A percentile compares a stretch with the other conserved stretches of the same genome.
phyloP scores from a whole-genome alignment of 1,140 invertebrate genomes.

The Pomacea maculata region DNA sequence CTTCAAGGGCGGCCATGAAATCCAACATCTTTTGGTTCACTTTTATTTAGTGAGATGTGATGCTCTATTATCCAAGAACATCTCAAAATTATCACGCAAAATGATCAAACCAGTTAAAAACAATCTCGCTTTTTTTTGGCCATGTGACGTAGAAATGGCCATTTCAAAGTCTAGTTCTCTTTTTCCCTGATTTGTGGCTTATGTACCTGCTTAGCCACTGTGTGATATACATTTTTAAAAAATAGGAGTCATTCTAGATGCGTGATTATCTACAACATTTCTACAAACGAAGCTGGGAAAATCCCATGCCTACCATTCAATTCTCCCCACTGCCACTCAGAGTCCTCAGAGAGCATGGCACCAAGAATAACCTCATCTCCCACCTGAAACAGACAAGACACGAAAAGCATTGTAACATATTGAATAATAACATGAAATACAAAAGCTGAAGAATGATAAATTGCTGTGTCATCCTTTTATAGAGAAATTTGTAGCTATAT shows the following conservation, averaged over 20 bases:
- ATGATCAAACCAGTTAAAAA: no score
- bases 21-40: no score
- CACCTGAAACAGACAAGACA: conserved; percentile 62
- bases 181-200: no score
- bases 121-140: no score
- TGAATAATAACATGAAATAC: background rate
- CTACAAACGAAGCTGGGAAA: conserved; percentile 83
- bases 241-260: background rate
- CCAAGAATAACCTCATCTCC: conserved; percentile 78
- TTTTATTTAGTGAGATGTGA: no score
- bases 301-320: conserved; percentile 75
- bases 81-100: no score
- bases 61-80: no score
- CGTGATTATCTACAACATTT: conserved; percentile 12
- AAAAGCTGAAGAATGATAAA: background rate
- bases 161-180: no score
- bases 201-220: no score
- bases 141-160: no score
- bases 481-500: background rate
- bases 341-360: conserved; percentile 73
- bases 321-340: conserved; percentile 84
- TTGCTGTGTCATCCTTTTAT: background rate
- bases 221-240: no score
- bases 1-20: no score
- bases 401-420: background rate